Percentiles rank a stretch among this genome's conserved stretches.
Conservation (phyloP, 2,888 invertebrate genomes). For the Andrena dorsata region DNA sequence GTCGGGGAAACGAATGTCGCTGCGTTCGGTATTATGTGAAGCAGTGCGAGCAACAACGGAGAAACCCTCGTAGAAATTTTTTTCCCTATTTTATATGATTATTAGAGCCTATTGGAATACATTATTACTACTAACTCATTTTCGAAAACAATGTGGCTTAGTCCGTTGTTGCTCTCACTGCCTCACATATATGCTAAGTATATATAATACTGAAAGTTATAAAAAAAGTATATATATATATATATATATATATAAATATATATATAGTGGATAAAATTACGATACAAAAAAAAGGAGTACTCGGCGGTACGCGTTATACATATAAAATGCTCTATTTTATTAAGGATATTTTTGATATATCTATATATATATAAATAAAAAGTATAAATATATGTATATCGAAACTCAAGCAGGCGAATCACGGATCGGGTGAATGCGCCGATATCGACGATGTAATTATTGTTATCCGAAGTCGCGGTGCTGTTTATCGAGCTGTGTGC, state of each 20-base stretch:
- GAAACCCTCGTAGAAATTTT: no score
- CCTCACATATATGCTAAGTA: constrained; percentile 51
- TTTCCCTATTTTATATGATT: no score
- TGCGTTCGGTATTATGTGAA: constrained; percentile 51
- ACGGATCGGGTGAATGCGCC: constrained; percentile 48
- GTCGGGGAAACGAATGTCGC: constrained; percentile 40
- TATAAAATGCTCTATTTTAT: constrained; percentile 84
- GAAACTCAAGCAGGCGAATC: constrained; percentile 56
- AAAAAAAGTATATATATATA: constrained; percentile 38
- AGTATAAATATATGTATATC: constrained; percentile 73
- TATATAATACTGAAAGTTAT: constrained; percentile 26
- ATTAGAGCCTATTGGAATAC: no score
- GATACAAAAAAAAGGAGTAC: constrained; percentile 75
- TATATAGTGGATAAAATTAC: constrained; percentile 74
- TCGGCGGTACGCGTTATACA: constrained; percentile 80
- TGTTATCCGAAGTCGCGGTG: constrained; percentile 56
- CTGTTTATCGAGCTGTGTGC: constrained; percentile 63
- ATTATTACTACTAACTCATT: no score
- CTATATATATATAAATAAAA: constrained; percentile 79
- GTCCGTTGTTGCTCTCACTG: no score
- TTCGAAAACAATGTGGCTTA: no score
- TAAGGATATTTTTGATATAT: constrained; percentile 85
- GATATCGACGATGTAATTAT: constrained; percentile 66
- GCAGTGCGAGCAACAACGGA: no score
- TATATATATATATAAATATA: constrained; percentile 54